Base-by-base conservation (phyloP, 2,888 invertebrate species). In the Aleiodes leptofemur region DNA sequence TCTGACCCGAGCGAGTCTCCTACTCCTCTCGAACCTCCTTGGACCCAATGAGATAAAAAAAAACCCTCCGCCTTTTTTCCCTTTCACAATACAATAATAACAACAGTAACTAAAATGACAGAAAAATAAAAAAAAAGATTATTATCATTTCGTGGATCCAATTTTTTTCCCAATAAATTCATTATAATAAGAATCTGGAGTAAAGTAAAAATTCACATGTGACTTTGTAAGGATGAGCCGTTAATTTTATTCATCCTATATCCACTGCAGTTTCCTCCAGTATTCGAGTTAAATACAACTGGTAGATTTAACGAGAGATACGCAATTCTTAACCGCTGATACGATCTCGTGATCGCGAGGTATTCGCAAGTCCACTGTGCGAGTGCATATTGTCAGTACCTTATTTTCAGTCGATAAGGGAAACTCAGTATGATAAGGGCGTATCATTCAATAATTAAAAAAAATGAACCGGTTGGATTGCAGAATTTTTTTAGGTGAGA, bases 1-100 rank as follows among this genome's bases (percentile, higher is more conserved):
- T 43, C 83, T 82, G 83, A 83, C 83, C 83, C 82, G 78, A 76
- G 83, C 77, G 76, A 79, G 74, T 77, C 71, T 80, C 80, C 70
- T 77, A 73, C 77, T 77, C 77, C 72, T 72, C 23, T 76, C 50
- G 50, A 31, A 53, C 13, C n/a, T 31, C n/a, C 38, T 34, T 64
- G 56, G 34, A 34, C 38, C 34, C 29, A 38, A 56, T 56, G 23
- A 23, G 23, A 23, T 2, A 23, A 43, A 56, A 48, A 57, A 57
- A 70, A 43, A 23, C 13, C 4, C 57, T 13, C 7, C 7, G 14
- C 34, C n/a, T n/a, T n/a, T 43, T 38, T 38, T 3, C 8, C 4
- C 8, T 38, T 43, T 61, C 66, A 34, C 14, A 72, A 57, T 51
- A 48, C 55, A 6, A 61, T 23, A 74, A 69, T 55, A 51, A 69